These are phyloP conservation scores for Chelonus insularis DNA, from an alignment of 1,140 invertebrate species.

Conservation along the genomic window DNA sequence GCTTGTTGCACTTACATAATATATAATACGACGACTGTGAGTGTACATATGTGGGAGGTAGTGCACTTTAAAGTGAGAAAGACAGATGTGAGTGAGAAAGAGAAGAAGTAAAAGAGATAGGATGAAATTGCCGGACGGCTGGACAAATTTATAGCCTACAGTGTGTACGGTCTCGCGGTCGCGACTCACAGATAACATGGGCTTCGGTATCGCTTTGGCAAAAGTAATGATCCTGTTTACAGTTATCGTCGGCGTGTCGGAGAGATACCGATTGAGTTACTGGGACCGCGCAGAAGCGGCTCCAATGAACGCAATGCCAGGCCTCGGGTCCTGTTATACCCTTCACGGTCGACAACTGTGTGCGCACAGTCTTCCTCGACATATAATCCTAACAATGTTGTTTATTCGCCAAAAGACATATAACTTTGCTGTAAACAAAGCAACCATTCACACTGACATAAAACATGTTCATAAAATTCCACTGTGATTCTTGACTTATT, in stretches of 20 bases:
- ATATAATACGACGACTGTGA: background rate
- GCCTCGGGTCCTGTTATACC: conserved; percentile 1
- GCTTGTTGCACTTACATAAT: too few relatives aligned
- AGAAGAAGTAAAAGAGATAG: conserved; percentile 7
- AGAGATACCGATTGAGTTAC: conserved; percentile 44
- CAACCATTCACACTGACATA: too few relatives aligned
- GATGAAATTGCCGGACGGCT: conserved; percentile 18
- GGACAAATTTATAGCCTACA: conserved; percentile 31
- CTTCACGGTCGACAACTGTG: too few relatives aligned
- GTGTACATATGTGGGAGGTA: conserved; percentile 8
- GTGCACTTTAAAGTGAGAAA: background rate
- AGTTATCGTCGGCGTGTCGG: conserved; percentile 42
- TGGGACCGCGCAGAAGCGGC: conserved; percentile 34
- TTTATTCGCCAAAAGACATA: too few relatives aligned
- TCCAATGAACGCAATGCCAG: background rate
- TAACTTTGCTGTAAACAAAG: too few relatives aligned
- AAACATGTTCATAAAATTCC: too few relatives aligned
- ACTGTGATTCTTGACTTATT: too few relatives aligned
- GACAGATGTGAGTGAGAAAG: conserved; percentile 5
- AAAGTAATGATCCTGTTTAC: conserved; percentile 48
- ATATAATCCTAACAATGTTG: too few relatives aligned
- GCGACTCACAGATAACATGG: conserved; percentile 44
- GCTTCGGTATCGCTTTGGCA: conserved; percentile 37
- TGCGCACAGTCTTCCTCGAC: too few relatives aligned
- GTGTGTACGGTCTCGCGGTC: conserved; percentile 24